Conservation (phyloP, 2,888 invertebrate genomes). For the Bruchidius siliquastri region DNA sequence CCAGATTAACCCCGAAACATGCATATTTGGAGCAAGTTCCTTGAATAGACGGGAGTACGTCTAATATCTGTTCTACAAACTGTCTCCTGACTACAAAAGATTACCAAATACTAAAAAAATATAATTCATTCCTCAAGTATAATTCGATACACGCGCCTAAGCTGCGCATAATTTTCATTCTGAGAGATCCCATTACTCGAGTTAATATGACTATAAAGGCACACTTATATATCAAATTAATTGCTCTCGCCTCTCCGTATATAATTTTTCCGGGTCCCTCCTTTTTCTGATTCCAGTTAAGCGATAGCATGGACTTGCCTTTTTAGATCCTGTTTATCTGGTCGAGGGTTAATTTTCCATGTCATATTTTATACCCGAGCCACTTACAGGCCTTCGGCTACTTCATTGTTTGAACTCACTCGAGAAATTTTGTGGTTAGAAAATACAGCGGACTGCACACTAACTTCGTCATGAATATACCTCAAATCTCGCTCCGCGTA, state of each 20-base stretch:
- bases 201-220: slow-evolving; percentile 1
- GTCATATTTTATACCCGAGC: neutral
- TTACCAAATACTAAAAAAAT: no score
- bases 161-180: neutral
- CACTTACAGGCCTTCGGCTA: neutral
- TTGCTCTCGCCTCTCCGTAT: neutral
- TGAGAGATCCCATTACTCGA: neutral
- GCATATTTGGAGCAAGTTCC: no score
- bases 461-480: no score
- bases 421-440: neutral
- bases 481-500: no score
- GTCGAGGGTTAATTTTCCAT: neutral
- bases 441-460: neutral
- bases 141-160: neutral
- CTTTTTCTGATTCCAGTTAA: neutral
- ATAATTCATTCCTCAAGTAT: no score
- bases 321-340: neutral
- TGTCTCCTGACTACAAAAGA: no score
- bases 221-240: neutral
- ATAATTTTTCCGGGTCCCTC: slow-evolving; percentile 2
- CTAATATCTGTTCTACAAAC: no score
- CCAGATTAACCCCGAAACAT: no score
- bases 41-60: no score
- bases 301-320: neutral
- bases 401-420: neutral